Base-by-base conservation (phyloP, 23 tunicate species). In the Ascidia mentula region DNA sequence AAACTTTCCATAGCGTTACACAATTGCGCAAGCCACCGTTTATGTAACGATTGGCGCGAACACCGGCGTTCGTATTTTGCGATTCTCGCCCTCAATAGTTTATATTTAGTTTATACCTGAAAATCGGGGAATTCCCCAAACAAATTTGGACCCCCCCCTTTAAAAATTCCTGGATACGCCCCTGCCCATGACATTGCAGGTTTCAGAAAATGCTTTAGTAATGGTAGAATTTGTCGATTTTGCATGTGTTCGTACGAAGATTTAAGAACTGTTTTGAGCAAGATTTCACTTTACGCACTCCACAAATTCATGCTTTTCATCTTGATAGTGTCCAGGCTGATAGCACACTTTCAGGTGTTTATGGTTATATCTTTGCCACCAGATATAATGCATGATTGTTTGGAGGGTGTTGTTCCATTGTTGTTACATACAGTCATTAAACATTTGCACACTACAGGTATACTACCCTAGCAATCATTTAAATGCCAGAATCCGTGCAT, bases 121-220 rank as follows among this genome's bases (percentile, higher is more conserved):
- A n/a, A n/a, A n/a, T n/a, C n/a, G n/a, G n/a, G n/a, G n/a, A n/a
- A n/a, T n/a, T n/a, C n/a, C n/a, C n/a, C n/a, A n/a, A n/a, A n/a
- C n/a, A n/a, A n/a, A n/a, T n/a, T n/a, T n/a, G n/a, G n/a, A n/a
- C n/a, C n/a, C n/a, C n/a, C n/a, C n/a, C n/a, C n/a, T n/a, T n/a
- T n/a, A n/a, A n/a, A n/a, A n/a, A n/a, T n/a, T n/a, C n/a, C n/a
- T n/a, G n/a, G n/a, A n/a, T n/a, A n/a, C n/a, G n/a, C n/a, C n/a
- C n/a, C n/a, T n/a, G n/a, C n/a, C n/a, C n/a, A 71, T 40, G 61
- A 80, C 37, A 18, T 80, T 26, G 65, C n/a, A 26, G 76, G 77
- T 6, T 80, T 80, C 31, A 39, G 69, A 80, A 80, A 40, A 39
- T 80, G 84, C 30, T 80, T 80, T 15, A 69, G 84, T 74, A 80